Conservation (phyloP, 2,888 invertebrate genomes). For the Ichneumon xanthorius region DNA sequence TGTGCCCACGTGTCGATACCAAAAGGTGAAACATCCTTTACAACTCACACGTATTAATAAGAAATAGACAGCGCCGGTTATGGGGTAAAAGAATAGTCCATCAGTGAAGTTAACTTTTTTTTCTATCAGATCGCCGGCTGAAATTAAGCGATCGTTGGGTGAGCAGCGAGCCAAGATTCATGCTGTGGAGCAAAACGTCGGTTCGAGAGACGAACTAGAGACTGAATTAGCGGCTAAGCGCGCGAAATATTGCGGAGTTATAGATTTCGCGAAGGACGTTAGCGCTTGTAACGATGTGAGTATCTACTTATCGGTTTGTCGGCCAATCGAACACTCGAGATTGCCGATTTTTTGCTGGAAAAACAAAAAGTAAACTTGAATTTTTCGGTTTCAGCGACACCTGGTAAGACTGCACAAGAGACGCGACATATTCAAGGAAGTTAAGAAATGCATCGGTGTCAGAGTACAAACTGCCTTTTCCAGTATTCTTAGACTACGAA, state of each 20-base stretch:
- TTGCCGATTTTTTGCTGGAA: background rate
- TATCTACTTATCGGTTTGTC: slow-evolving; percentile 12
- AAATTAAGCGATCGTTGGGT: slow-evolving; percentile 70
- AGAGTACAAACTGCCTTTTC: slow-evolving; percentile 85
- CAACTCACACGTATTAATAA: background rate
- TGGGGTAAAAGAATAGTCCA: background rate
- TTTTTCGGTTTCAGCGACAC: slow-evolving; percentile 75
- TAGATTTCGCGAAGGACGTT: slow-evolving; percentile 72
- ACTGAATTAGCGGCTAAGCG: slow-evolving; percentile 80
- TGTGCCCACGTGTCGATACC: slow-evolving; percentile 85
- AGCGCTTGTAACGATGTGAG: slow-evolving; percentile 76
- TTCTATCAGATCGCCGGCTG: slow-evolving; percentile 71
- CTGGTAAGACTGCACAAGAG: slow-evolving; percentile 78
- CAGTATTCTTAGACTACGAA: slow-evolving; percentile 86
- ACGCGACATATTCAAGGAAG: slow-evolving; percentile 80
- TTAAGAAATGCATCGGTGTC: slow-evolving; percentile 83
- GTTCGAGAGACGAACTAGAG: slow-evolving; percentile 78
- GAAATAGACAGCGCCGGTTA: background rate
- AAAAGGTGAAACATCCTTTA: slow-evolving; percentile 83
- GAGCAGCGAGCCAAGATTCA: slow-evolving; percentile 74
- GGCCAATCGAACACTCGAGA: background rate
- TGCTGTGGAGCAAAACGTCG: slow-evolving; percentile 75
- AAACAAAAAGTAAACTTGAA: slow-evolving; percentile 43
- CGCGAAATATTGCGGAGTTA: slow-evolving; percentile 76
- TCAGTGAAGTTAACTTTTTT: background rate